These are phyloP conservation scores for Oreonectes daqikongensis DNA, from an alignment of 2,797 vertebrate species.

Conservation along the genomic window DNA sequence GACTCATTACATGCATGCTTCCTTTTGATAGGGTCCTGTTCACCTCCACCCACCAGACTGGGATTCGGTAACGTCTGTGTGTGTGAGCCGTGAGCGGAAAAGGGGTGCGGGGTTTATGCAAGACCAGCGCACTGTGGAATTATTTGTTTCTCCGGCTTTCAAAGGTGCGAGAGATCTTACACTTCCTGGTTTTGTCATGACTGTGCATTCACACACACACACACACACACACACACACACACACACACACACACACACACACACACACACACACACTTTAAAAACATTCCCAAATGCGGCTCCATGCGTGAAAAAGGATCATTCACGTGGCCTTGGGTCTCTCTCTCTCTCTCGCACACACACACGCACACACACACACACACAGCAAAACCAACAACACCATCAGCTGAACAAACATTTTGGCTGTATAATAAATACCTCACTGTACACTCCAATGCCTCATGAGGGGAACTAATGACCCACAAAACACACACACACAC, in stretches of 20 bases:
- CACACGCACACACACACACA: constrained; percentile 58
- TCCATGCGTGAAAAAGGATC: not conserved
- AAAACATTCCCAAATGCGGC: constrained; percentile 10
- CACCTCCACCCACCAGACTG: not conserved
- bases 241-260: constrained; percentile 41
- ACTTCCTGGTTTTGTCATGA: constrained; percentile 58
- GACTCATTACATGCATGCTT: constrained; percentile 40
- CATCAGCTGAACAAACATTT: constrained; percentile 43
- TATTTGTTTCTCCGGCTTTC: constrained; percentile 53
- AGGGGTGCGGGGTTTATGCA: not conserved
- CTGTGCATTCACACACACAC: constrained; percentile 38
- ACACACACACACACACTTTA: constrained; percentile 35
- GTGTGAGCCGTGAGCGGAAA: not conserved
- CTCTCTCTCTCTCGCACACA: not conserved
- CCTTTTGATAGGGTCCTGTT: constrained; percentile 35
- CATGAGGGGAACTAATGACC: constrained; percentile 20
- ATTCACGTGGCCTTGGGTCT: not conserved
- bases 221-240: constrained; percentile 40
- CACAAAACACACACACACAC: not conserved
- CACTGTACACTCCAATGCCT: constrained; percentile 22
- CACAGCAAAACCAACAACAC: constrained; percentile 29
- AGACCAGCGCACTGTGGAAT: constrained; percentile 12
- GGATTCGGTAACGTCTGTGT: not conserved
- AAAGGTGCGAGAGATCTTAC: constrained; percentile 45
- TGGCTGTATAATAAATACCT: constrained; percentile 34